Conservation (phyloP, 2,113 vertebrate genomes). For the Echinops telfairi region DNA sequence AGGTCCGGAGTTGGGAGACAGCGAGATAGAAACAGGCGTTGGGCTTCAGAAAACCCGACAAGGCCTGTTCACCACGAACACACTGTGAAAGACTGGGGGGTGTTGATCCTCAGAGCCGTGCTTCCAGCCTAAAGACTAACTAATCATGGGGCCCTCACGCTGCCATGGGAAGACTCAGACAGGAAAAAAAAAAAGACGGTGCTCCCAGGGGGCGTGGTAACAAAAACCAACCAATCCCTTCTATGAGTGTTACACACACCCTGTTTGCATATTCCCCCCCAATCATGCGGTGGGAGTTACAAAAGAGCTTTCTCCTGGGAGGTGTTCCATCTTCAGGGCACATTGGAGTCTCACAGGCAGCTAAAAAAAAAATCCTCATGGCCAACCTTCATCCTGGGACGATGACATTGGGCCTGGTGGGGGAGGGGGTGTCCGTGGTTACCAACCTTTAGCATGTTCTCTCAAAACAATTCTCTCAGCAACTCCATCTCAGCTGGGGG, state of each 20-base stretch:
- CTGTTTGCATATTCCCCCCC: too few species aligned
- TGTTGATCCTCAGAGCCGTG: too few species aligned
- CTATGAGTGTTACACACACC: too few species aligned
- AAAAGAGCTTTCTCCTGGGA: too few species aligned
- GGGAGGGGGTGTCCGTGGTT: not conserved
- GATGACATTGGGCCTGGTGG: slow-evolving; percentile 14
- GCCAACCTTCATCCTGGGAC: not conserved
- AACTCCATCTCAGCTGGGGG: not conserved
- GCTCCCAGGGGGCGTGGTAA: too few species aligned
- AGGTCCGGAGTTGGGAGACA: not conserved
- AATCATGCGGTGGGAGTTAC: too few species aligned
- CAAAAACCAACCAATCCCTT: too few species aligned
- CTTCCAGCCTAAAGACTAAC: not conserved
- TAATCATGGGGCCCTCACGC: not conserved
- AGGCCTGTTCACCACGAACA: slow-evolving; percentile 3
- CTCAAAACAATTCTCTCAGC: not conserved
- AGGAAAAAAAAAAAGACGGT: too few species aligned
- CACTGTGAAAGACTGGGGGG: not conserved
- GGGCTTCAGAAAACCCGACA: not conserved
- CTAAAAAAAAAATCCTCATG: not conserved
- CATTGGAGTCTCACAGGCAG: too few species aligned
- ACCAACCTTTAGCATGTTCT: not conserved
- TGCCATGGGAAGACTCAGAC: not conserved
- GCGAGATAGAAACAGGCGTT: not conserved
- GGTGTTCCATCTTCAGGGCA: too few species aligned